Evolutionary conservation across 2,797 vertebrate species (phyloP).

Genomic region (Myotis planiceps): DNA sequence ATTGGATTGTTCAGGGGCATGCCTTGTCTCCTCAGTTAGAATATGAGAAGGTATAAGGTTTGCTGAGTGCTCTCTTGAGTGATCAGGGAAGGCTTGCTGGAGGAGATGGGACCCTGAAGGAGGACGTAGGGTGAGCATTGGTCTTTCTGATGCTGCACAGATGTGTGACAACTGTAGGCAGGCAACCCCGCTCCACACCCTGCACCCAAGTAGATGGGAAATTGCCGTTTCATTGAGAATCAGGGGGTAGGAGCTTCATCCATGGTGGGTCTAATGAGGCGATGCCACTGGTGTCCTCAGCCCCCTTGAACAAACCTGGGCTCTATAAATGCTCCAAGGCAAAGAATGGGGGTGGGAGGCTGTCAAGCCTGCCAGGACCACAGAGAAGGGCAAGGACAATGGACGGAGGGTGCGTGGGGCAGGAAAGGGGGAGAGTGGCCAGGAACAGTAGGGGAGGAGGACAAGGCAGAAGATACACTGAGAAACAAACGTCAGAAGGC

Average conservation of each 20-base stretch:
- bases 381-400: background rate
- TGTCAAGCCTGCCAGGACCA: background rate
- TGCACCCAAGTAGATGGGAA: background rate
- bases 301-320: background rate
- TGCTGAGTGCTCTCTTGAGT: background rate
- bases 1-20: background rate
- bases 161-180: background rate
- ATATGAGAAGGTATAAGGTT: background rate
- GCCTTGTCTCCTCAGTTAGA: background rate
- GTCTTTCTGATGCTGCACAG: background rate
- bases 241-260: background rate
- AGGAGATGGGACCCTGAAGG: background rate
- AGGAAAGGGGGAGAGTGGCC: background rate
- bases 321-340: background rate
- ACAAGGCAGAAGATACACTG: background rate
- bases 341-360: background rate
- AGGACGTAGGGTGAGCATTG: background rate
- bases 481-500: background rate
- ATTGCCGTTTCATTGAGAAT: background rate
- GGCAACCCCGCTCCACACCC: background rate
- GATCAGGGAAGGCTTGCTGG: conserved; percentile 24
- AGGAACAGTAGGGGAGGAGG: background rate
- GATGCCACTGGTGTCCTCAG: background rate
- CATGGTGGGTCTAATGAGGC: background rate
- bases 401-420: background rate